Base-by-base conservation (phyloP, 1,140 invertebrate species). In the Druon quercuslanigerum region DNA sequence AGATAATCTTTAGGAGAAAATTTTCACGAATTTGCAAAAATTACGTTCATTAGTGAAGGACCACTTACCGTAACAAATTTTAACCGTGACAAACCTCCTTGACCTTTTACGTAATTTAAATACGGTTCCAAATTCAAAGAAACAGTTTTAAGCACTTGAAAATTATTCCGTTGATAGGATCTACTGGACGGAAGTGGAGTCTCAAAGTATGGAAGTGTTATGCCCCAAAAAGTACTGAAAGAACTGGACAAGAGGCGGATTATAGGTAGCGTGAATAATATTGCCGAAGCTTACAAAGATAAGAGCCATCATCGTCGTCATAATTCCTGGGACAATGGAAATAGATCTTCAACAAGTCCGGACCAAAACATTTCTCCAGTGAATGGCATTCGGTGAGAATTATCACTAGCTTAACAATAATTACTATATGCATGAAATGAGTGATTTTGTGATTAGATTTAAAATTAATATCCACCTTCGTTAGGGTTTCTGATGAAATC, bases 231-330 rank as follows among this genome's bases (percentile, higher is more conserved):
- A 17, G 92, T 94, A 50, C 89, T 92, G 77, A 93, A 93, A 79
- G 94, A 94, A 86, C 82, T 94, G 50, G 92, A 94, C 73, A 93
- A 92, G 83, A 81, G 93, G 71, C 88, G 92, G 72, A 94, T 94
- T 78, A 92, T 93, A 8, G 91, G 90, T 7, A 91, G 90, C 73
- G 86, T 87, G 19, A 90, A 83, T 54, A 92, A 91, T 70, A 89
- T 92, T 71, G 89, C 87, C 13, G 90, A 92, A 25, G 78, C 90
- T 0, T 91, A 92, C 75, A 89, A 85, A 57, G 90, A 91, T 51
- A 90, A 89, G 57, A 90, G 85, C 77, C 88, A 87, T 71, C 87
- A 88, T 54, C 85, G 88, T n/a, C 83, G 90, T 2, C 84, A 90
- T 74, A 91, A 91, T 74, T 92, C 91, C 0, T 91, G 90, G 90